Conservation (phyloP, 2,888 invertebrate genomes). For the Philonicus albiceps region DNA sequence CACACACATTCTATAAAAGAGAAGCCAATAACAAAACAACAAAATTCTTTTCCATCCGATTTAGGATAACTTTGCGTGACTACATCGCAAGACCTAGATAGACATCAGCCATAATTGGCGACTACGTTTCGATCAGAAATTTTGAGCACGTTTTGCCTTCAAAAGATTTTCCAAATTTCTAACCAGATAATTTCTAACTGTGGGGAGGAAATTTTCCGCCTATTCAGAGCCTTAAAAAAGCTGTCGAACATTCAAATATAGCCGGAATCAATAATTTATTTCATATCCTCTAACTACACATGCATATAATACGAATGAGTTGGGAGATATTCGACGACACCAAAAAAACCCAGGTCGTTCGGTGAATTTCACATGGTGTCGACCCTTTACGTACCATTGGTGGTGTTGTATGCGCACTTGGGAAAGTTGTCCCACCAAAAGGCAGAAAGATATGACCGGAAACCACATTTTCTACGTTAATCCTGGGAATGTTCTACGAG, state of each 20-base stretch:
- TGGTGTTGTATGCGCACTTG: background rate
- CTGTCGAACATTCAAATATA: conserved; percentile 31
- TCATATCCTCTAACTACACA: background rate
- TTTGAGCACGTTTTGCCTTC: conserved; percentile 6
- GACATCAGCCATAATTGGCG: conserved; percentile 7
- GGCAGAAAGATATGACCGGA: background rate
- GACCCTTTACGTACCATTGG: background rate
- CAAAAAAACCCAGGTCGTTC: background rate
- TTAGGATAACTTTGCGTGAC: conserved; percentile 13
- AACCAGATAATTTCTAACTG: conserved; percentile 22
- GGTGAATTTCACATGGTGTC: background rate
- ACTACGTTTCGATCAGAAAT: background rate
- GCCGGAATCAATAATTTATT: conserved; percentile 25
- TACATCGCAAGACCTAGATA: background rate
- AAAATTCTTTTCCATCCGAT: background rate
- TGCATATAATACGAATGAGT: background rate
- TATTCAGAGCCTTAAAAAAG: conserved; percentile 10
- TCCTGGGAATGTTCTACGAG: background rate
- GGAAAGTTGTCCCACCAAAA: background rate
- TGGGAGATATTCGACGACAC: background rate
- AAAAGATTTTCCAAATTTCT: conserved; percentile 1
- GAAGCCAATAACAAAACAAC: background rate
- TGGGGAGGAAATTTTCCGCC: background rate
- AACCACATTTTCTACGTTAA: background rate
- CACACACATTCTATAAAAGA: background rate